Base-by-base conservation (phyloP, 1,140 invertebrate species). In the Sarcophaga bullata region DNA sequence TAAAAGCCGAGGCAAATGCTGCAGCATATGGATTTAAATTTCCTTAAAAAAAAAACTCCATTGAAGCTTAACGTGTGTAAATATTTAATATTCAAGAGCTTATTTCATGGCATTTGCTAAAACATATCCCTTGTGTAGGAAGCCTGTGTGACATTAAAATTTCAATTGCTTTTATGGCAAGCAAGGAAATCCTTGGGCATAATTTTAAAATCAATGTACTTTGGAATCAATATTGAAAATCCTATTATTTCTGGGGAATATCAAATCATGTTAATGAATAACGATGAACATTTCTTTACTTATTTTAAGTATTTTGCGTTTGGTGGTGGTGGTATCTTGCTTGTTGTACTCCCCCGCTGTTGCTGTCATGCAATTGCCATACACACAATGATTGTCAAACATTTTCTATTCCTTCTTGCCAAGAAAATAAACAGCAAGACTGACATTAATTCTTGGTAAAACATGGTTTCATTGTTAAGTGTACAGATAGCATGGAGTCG, bases 211-310 rank as follows among this genome's bases (percentile, higher is more conserved):
- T 58, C 54, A 15, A 58, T 58, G 54, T 58, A 58, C 54, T 15
- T 58, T 58, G n/a, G n/a, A 58, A 58, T 58, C 54, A 58, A 58
- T 58, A 58, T 58, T 58, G 54, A n/a, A 58, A 58, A 58, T 58
- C 54, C 54, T 58, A n/a, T 58, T 58, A 58, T 58, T 58, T 37
- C 25, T 37, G 1, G 25, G 15, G 15, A 58, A 11, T 58, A 15
- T 58, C n/a, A 58, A 58, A 58, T 58, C 54, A 58, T 58, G 54
- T 13, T 58, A 58, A 58, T 58, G 54, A 58, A 58, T 58, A 58
- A 58, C n/a, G 54, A 58, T 15, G 54, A 58, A 58, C 54, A 58
- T 58, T 58, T 58, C n/a, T n/a, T n/a, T 58, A 58, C 54, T 58
- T 58, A 37, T 37, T 37, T 37, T 37, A 37, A 37, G 25, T 37